Evolutionary conservation across 2,113 vertebrate genomes (phyloP).

Genomic region (Phaethon lepturus): DNA sequence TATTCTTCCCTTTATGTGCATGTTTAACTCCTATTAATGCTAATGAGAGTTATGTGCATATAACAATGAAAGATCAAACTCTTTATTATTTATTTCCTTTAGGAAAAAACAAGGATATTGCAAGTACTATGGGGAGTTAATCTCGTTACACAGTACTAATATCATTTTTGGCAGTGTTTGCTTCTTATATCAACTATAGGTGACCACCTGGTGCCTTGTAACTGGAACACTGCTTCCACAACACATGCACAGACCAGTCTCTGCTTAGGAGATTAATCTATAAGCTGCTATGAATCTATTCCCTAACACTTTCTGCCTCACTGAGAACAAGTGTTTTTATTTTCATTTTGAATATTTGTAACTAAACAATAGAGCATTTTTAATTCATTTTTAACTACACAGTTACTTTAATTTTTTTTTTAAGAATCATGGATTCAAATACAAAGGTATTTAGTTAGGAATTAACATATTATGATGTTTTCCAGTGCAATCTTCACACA

Average conservation of each 20-base stretch:
- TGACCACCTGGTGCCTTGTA: conserved; percentile 49
- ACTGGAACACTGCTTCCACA: neutral
- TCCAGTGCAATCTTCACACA: neutral
- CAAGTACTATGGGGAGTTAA: conserved; percentile 38
- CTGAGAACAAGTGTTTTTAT: neutral
- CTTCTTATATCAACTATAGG: conserved; percentile 8
- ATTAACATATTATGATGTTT: neutral
- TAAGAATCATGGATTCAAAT: neutral
- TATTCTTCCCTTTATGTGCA: neutral
- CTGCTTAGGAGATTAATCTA: neutral
- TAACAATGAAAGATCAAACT: conserved; percentile 27
- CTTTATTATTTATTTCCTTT: neutral
- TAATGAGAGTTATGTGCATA: neutral
- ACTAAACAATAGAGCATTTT: neutral
- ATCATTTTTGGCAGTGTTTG: conserved; percentile 44
- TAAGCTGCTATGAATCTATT: neutral
- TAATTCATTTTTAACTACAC: neutral
- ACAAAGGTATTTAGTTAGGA: neutral
- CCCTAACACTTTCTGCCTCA: conserved; percentile 24
- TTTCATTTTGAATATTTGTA: neutral
- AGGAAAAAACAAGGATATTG: conserved; percentile 21
- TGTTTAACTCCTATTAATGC: neutral
- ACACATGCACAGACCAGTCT: neutral
- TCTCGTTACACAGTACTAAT: conserved; percentile 51
- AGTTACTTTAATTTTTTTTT: neutral